Base-by-base conservation (phyloP, 2,797 vertebrate genomes). In the Enteromius anoplus region DNA sequence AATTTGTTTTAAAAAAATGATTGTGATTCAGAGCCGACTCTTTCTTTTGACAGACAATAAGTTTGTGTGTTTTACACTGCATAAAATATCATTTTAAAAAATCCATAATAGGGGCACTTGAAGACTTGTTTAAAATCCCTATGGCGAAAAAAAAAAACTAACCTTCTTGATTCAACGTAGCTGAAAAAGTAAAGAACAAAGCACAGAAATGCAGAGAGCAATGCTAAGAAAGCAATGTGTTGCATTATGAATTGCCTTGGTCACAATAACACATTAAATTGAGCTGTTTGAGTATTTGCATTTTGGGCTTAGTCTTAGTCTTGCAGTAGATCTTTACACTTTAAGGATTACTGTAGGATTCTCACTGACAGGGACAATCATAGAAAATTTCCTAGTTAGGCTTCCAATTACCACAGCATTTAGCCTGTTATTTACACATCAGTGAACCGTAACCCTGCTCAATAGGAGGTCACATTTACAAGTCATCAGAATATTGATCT, bases 401-500 rank as follows among this genome's bases (percentile, higher is more conserved):
- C 65, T 42, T 8, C 9, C 47, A 53, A 15, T 75, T 55, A 76
- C 21, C 66, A 19, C 19, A 1, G 6, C 1, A 37, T 76, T 26
- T 8, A 49, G 51, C 10, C 60, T 21, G 47, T 40, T 78, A 62
- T 53, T 80, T 23, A 34, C 78, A 42, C 3, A 26, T 53, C 45
- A 15, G n/a, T 0, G 29, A 73, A 69, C n/a, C 8, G 34, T 23
- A 40, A 34, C 45, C 51, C 47, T 1, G 34, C 47, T 80, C 42
- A 11, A 34, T 26, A 26, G 71, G 68, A 79, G 73, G 68, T 78
- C 79, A 82, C 51, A 71, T 87, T 60, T 70, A 51, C 72, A 78
- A 65, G 70, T 55, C 75, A 75, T 66, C 51, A 42, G 26, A 68
- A 58, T 75, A 82, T 82, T 51, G 80, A 85, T 79, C 70, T 82